A percentile compares a stretch with the other conserved stretches of the same genome.
Conservation (phyloP, 2,888 invertebrate species). For the Sinohyriopsis cumingii region DNA sequence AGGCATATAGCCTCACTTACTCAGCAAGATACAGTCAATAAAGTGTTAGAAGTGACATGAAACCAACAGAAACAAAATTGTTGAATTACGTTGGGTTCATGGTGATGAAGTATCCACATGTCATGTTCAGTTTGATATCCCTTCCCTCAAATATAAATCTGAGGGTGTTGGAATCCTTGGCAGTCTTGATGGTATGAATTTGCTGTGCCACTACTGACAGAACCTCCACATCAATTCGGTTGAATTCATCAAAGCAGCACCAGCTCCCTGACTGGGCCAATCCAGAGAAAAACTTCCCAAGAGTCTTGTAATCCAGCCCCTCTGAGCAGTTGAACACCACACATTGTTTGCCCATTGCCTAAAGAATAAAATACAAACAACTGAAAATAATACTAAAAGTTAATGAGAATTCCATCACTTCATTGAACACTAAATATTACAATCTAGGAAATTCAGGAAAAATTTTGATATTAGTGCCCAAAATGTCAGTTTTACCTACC, state of each 20-base stretch:
- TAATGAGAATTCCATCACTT: not conserved
- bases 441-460: not conserved
- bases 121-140: constrained; percentile 69
- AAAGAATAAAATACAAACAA: constrained; percentile 18
- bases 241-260: constrained; percentile 73
- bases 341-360: constrained; percentile 72
- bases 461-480: not conserved
- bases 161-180: constrained; percentile 66
- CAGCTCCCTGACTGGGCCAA: constrained; percentile 71
- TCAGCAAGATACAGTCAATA: no score
- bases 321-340: constrained; percentile 73
- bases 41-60: no score
- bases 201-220: constrained; percentile 72
- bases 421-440: not conserved
- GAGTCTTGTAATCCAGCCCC: constrained; percentile 71
- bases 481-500: constrained; percentile 37
- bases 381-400: not conserved
- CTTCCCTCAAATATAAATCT: constrained; percentile 71
- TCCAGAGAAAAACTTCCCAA: constrained; percentile 72
- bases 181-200: constrained; percentile 71
- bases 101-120: constrained; percentile 72
- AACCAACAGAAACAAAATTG: no score
- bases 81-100: constrained; percentile 70
- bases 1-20: no score
- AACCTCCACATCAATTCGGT: constrained; percentile 71